Evolutionary conservation across 2,797 vertebrate species (phyloP).

Genomic region (Tachyglossus aculeatus): DNA sequence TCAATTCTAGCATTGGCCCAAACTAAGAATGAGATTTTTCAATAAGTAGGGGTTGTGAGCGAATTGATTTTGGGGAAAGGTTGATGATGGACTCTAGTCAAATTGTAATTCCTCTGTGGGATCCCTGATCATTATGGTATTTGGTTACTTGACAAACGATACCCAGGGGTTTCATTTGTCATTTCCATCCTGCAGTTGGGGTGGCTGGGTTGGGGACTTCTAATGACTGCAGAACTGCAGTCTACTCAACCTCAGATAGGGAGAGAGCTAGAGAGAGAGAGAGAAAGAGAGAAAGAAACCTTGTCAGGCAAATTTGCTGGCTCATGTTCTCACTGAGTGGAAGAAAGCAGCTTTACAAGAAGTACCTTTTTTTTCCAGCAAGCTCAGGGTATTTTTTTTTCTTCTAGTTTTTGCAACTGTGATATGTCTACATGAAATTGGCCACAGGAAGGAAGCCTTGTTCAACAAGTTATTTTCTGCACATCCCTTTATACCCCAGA

Average conservation of each 20-base stretch:
- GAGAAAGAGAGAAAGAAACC: neutral
- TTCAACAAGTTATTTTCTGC: slow-evolving; percentile 75
- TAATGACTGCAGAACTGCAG: neutral
- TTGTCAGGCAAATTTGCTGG: slow-evolving; percentile 4
- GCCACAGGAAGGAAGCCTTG: slow-evolving; percentile 73
- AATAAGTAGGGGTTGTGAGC: no score
- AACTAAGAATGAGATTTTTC: no score
- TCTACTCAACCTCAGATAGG: neutral
- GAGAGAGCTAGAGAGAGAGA: neutral
- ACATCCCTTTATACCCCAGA: slow-evolving; percentile 51
- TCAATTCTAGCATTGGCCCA: no score
- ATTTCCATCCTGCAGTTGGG: neutral
- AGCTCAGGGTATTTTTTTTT: slow-evolving; percentile 37
- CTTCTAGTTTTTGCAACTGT: slow-evolving; percentile 21
- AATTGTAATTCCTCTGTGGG: no score
- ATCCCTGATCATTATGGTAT: no score
- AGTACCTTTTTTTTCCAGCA: slow-evolving; percentile 70
- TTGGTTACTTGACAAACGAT: no score
- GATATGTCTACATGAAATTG: slow-evolving; percentile 47
- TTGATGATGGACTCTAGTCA: no score
- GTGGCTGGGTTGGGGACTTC: neutral
- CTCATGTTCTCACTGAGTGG: slow-evolving; percentile 33
- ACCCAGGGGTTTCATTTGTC: no score
- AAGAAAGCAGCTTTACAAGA: slow-evolving; percentile 67
- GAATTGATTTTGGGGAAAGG: no score